Base-by-base conservation (phyloP, 2,888 invertebrate species). In the Hydriomena furcata region DNA sequence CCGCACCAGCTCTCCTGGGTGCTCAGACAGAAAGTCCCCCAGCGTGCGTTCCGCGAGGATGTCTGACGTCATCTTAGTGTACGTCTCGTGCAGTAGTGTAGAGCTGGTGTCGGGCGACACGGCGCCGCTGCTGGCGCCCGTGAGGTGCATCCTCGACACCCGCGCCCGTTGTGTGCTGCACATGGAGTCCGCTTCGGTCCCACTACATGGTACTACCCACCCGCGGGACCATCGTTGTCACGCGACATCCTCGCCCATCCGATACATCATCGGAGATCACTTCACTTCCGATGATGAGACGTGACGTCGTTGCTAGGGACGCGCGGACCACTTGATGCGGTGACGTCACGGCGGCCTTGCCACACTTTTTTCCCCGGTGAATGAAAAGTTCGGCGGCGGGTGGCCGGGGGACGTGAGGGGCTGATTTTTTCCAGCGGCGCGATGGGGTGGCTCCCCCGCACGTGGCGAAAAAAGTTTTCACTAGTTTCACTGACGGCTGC, bases 1-100 rank as follows among this genome's bases (percentile, higher is more conserved):
- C 72, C 97, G 91, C 65, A 98, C 96, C 68, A 98, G 91, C 84
- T 98, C 98, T 23, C 97, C 97, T 3, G 97, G 97, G 87, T 97
- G 97, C 78, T 97, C 97, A 52, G 96, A 95, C 59, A 97, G 89
- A 74, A 97, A 95, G 79, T 96, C 96, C 40, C 96, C 96, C 54
- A 97, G 91, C 5, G 97, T 96, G 62, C 97, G 91, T 84, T 97
- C 97, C 5, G 97, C 96, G 66, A 97, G 91, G 78, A 97, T 97
- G 82, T 97, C 97, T 6, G 96, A 96, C 63, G 96, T 97, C 94
- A 97, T 94, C 91, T 96, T 96, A 46, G 95, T 95, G 90, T 95
- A 95, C 58, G 95, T 95, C 86, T 96, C 95, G 78, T 95, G 95
- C 61, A 95, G 92, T 65, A 94, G 84, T 61, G 93, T 92, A 64